Evolutionary conservation across 1,140 invertebrate species (phyloP).

Genomic region (Chironomus striatipennis): DNA sequence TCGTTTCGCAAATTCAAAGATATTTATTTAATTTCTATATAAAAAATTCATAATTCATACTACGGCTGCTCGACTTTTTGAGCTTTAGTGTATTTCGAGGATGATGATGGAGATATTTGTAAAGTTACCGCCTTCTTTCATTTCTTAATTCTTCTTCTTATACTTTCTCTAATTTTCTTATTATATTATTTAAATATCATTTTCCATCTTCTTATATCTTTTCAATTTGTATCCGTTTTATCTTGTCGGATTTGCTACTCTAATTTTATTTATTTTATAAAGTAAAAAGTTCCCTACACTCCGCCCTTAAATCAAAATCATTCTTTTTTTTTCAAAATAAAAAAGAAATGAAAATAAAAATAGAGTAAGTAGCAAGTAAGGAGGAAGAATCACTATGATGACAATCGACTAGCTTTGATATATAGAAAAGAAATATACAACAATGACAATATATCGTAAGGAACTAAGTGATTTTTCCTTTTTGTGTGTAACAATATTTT

Average conservation of each 20-base stretch:
- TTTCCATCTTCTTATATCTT: not conserved
- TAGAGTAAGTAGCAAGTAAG: no score
- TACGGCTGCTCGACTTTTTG: not conserved
- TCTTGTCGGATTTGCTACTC: not conserved
- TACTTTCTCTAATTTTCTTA: not conserved
- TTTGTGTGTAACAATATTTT: no score
- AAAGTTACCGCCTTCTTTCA: conserved; percentile 10
- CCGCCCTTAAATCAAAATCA: not conserved
- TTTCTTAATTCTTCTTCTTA: not conserved
- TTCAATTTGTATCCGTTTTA: not conserved
- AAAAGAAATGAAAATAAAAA: no score
- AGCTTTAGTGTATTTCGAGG: not conserved
- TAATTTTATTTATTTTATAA: conserved; percentile 15
- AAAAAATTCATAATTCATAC: not conserved
- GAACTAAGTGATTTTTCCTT: no score
- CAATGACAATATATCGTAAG: no score
- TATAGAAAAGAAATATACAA: no score
- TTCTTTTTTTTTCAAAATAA: no score
- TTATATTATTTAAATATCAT: conserved; percentile 9
- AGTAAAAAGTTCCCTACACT: not conserved
- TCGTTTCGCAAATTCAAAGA: not conserved
- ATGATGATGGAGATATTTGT: not conserved
- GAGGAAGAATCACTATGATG: no score
- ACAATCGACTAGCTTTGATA: no score
- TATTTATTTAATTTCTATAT: conserved; percentile 4